phyloP scores from a whole-genome alignment of 2,888 invertebrate genomes.

The Calameuta filiformis region DNA sequence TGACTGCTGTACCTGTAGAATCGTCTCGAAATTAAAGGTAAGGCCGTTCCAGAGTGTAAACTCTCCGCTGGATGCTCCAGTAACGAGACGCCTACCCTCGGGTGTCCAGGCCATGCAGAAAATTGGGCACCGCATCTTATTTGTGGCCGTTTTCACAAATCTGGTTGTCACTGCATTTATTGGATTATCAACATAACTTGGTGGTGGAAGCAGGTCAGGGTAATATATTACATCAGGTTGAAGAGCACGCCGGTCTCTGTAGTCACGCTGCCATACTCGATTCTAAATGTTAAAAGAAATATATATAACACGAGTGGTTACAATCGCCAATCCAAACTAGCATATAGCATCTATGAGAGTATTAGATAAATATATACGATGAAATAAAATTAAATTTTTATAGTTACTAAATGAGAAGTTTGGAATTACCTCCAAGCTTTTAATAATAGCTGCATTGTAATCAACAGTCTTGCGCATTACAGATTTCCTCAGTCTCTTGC shows the following conservation, averaged over 20 bases:
- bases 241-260: conserved; percentile 86
- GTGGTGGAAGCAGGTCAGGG: conserved; percentile 92
- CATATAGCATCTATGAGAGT: neutral
- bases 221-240: conserved; percentile 97
- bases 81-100: conserved; percentile 96
- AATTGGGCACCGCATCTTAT: conserved; percentile 99
- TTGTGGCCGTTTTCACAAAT: conserved; percentile 99
- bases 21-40: conserved; percentile 99
- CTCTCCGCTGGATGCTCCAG: conserved; percentile 99
- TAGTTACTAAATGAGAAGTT: conserved; percentile 5
- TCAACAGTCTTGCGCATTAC: conserved; percentile 98
- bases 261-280: conserved; percentile 95
- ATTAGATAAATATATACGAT: neutral
- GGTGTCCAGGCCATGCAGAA: conserved; percentile 99
- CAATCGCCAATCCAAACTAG: neutral
- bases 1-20: conserved; percentile 81
- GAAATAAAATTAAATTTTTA: conserved; percentile 10
- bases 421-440: conserved; percentile 82
- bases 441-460: conserved; percentile 95
- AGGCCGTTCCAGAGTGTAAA: conserved; percentile 99
- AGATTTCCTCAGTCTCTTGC: conserved; percentile 93
- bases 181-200: conserved; percentile 93
- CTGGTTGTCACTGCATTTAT: conserved; percentile 95
- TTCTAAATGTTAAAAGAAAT: conserved; percentile 68
- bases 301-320: neutral